These are phyloP conservation scores for Nephotettix cincticeps DNA, from an alignment of 1,140 invertebrate genomes.

Conservation along the genomic window DNA sequence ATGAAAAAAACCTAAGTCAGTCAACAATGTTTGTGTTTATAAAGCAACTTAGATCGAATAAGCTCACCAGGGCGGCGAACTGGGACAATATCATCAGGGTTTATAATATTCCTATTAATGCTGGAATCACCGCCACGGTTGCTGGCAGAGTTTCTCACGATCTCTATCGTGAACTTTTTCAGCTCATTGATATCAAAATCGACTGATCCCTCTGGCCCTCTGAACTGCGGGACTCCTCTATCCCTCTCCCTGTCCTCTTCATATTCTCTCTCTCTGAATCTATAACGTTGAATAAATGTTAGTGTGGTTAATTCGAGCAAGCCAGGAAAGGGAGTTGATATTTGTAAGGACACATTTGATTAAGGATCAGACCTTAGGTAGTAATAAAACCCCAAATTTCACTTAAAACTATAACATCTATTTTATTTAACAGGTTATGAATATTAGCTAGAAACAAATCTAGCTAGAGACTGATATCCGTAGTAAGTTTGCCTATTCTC, in stretches of 20 bases:
- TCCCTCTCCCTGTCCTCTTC: neutral
- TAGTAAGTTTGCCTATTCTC: too few relatives aligned
- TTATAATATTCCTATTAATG: slow-evolving; percentile 16
- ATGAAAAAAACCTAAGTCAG: too few relatives aligned
- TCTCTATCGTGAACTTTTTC: slow-evolving; percentile 20
- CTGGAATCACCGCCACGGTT: neutral
- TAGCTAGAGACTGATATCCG: too few relatives aligned
- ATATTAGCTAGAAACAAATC: too few relatives aligned
- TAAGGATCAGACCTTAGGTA: too few relatives aligned
- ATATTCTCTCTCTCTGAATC: neutral
- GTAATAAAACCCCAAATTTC: too few relatives aligned
- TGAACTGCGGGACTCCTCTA: neutral
- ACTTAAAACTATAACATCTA: too few relatives aligned
- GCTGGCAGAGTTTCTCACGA: neutral
- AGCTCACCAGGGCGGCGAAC: slow-evolving; percentile 24
- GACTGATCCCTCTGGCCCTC: neutral
- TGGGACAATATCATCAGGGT: slow-evolving; percentile 6
- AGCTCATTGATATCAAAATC: slow-evolving; percentile 3
- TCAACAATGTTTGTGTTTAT: neutral
- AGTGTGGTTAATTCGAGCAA: too few relatives aligned
- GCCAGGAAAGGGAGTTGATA: too few relatives aligned
- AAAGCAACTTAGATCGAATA: neutral
- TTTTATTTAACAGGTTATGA: too few relatives aligned
- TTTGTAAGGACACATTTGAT: too few relatives aligned
- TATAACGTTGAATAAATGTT: too few relatives aligned